Evolutionary conservation across 2,113 vertebrate genomes (phyloP).

Genomic region (Antigone vipio): DNA sequence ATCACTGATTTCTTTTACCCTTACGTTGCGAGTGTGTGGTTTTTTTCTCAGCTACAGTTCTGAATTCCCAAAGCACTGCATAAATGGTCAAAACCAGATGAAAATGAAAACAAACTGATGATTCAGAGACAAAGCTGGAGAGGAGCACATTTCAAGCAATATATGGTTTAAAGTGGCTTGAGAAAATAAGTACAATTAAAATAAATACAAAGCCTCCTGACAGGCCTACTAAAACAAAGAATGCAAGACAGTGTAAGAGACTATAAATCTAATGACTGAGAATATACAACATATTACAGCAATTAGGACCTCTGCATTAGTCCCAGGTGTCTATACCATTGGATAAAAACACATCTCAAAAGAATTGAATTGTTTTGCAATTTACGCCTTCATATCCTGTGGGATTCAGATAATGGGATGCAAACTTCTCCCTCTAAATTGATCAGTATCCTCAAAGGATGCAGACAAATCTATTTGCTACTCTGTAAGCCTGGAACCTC

Average conservation of each 20-base stretch:
- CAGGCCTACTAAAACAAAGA: not conserved
- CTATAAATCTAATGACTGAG: not conserved
- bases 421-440: not conserved
- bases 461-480: not conserved
- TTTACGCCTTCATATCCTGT: not conserved
- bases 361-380: not conserved
- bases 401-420: not conserved
- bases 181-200: constrained; percentile 23
- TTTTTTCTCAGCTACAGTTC: not conserved
- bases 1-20: not conserved
- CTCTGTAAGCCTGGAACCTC: not conserved
- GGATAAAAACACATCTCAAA: not conserved
- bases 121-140: constrained; percentile 43
- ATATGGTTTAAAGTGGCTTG: not conserved
- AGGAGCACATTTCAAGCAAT: not conserved
- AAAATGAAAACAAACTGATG: constrained; percentile 40
- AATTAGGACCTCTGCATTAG: not conserved
- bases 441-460: not conserved
- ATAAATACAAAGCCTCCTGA: not conserved
- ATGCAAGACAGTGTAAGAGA: not conserved
- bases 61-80: constrained; percentile 25
- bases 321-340: not conserved
- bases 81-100: constrained; percentile 50
- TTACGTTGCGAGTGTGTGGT: not conserved
- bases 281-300: not conserved